A percentile compares a stretch with the other conserved stretches of the same genome.
Evolutionary conservation across 2,113 vertebrate genomes (phyloP).

Genomic region (Heptranchias perlo): DNA sequence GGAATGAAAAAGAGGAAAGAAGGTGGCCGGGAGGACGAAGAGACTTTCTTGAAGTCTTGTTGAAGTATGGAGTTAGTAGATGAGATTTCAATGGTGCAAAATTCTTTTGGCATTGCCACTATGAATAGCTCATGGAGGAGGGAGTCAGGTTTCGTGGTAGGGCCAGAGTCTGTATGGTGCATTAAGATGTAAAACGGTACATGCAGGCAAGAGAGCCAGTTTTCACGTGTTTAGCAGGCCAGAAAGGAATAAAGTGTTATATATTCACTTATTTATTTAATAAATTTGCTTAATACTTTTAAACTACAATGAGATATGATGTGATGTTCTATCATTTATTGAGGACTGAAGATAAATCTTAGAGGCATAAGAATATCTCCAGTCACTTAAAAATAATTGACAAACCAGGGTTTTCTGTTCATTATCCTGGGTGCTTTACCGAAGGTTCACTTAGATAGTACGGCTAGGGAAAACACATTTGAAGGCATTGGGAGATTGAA

Average conservation of each 20-base stretch:
- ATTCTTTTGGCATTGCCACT: no score
- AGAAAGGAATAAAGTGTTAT: background rate
- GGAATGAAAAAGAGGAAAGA: no score
- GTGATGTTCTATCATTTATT: background rate
- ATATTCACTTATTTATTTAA: background rate
- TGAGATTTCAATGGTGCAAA: no score
- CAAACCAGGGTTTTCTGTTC: background rate
- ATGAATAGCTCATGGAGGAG: no score
- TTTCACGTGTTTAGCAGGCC: background rate
- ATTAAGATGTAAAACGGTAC: background rate
- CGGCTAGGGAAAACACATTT: background rate
- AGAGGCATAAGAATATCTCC: background rate
- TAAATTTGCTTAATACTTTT: background rate
- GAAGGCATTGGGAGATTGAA: background rate
- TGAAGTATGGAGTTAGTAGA: no score
- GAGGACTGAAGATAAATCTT: background rate
- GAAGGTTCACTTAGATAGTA: background rate
- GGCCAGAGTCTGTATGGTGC: background rate
- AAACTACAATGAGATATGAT: background rate
- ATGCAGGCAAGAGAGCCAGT: background rate
- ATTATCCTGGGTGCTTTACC: background rate
- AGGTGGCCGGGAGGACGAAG: no score
- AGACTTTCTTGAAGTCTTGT: no score
- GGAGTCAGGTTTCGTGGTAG: background rate
- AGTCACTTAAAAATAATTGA: background rate